These are phyloP conservation scores for Phaetusa simplex DNA, from an alignment of 2,113 vertebrate genomes.

Conservation along the genomic window DNA sequence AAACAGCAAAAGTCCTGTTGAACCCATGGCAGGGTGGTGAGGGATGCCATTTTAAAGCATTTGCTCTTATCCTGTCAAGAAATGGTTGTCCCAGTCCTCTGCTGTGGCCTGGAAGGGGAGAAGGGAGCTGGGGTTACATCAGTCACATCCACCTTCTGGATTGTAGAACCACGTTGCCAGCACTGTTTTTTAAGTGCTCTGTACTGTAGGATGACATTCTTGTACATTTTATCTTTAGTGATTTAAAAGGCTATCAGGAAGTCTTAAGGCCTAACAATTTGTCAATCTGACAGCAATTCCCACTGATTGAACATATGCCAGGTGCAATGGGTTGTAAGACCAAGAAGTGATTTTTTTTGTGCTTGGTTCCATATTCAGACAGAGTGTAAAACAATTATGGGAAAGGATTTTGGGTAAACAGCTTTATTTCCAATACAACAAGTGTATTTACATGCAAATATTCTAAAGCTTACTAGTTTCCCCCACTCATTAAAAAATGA, in stretches of 20 bases:
- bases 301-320: not conserved
- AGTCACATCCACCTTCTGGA: not conserved
- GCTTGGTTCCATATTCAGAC: not conserved
- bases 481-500: not conserved
- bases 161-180: fast-evolving
- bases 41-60: not conserved
- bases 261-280: not conserved
- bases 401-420: not conserved
- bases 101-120: not conserved
- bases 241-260: not conserved
- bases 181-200: not conserved
- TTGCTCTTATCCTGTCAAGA: not conserved
- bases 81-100: not conserved
- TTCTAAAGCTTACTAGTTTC: not conserved
- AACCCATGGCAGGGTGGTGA: not conserved
- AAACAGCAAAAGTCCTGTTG: not conserved
- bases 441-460: not conserved
- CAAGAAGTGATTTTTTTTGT: not conserved
- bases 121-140: not conserved
- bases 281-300: not conserved
- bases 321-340: not conserved
- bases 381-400: not conserved
- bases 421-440: not conserved
- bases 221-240: not conserved
- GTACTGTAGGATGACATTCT: not conserved